Conservation (phyloP, 2,113 vertebrate genomes). For the Lasiurus cinereus region DNA sequence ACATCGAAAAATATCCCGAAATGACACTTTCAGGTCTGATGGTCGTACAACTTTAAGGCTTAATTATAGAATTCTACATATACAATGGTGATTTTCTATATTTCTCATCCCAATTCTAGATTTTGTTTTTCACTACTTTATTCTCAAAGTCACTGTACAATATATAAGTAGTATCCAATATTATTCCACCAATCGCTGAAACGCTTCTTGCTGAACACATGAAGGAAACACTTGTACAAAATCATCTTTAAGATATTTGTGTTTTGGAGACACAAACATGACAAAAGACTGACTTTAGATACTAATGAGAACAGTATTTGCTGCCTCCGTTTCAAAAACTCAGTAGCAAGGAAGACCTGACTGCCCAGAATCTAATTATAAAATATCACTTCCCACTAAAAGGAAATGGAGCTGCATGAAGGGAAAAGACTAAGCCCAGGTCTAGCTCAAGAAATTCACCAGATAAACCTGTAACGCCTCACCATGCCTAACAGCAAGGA, state of each 20-base stretch:
- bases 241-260: not conserved
- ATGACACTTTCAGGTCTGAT: not conserved
- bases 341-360: not conserved
- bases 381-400: not conserved
- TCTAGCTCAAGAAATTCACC: not conserved
- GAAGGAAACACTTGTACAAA: not conserved
- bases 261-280: not conserved
- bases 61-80: not conserved
- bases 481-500: not conserved
- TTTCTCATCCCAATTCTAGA: constrained; percentile 35
- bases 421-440: not conserved
- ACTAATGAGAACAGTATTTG: not conserved
- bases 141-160: not conserved
- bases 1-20: constrained; percentile 41
- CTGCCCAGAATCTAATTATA: not conserved
- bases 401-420: not conserved
- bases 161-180: not conserved
- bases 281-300: not conserved
- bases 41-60: not conserved
- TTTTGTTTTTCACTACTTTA: constrained; percentile 9
- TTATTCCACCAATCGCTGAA: not conserved
- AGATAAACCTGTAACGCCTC: not conserved
- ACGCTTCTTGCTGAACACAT: constrained; percentile 5
- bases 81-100: not conserved
- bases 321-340: constrained; percentile 22